Percentiles rank a stretch among this genome's conserved stretches.
phyloP scores from a whole-genome alignment of 2,113 vertebrate species.

The Perca schrenkii region DNA sequence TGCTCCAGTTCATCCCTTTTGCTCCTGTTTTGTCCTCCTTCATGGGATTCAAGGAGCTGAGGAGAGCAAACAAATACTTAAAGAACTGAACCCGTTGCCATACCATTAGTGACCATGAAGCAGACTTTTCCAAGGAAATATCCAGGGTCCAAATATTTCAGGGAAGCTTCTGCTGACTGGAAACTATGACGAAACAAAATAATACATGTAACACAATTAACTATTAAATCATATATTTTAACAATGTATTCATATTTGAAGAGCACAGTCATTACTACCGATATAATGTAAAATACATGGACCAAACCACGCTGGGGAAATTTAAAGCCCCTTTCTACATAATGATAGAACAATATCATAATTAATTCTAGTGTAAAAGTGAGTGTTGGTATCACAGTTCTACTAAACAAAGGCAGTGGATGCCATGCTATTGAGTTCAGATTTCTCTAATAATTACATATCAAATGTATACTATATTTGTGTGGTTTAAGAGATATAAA shows the following conservation, averaged over 20 bases:
- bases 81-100: not conserved
- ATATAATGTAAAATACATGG: not conserved
- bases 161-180: conserved; percentile 75
- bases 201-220: conserved; percentile 8
- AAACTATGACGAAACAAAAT: conserved; percentile 66
- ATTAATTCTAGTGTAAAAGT: not conserved
- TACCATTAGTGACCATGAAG: conserved; percentile 85
- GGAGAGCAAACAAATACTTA: not conserved
- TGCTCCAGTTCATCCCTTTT: not conserved
- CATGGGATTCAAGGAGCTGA: not conserved
- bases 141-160: conserved; percentile 78
- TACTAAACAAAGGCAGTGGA: not conserved
- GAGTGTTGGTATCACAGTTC: not conserved
- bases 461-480: not conserved
- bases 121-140: conserved; percentile 86
- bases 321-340: not conserved
- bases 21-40: not conserved
- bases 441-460: not conserved
- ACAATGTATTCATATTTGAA: not conserved
- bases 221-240: not conserved
- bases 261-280: not conserved
- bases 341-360: not conserved
- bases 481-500: not conserved
- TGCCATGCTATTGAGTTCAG: not conserved
- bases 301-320: not conserved